These are phyloP conservation scores for roundworm (Caenorhabditis elegans) DNA, from an alignment of 1,140 invertebrate genomes.

Conservation along the genomic window WBcel235 BX284604.4:9156001-9156500, in stretches of 20 bases:
- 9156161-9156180: constrained; percentile 38
- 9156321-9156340: neutral
- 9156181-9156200: constrained; percentile 34
- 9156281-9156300: neutral
- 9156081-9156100: constrained; percentile 35
- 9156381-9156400: constrained; percentile 32
- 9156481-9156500: constrained; percentile 20
- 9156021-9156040: constrained; percentile 5
- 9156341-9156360: constrained; percentile 44
- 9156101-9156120: constrained; percentile 5
- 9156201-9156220: constrained; percentile 14
- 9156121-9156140: constrained; percentile 42
- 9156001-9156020: neutral
- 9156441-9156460: constrained; percentile 37
- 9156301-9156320: neutral
- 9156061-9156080: constrained; percentile 11
- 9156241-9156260: neutral
- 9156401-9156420: constrained; percentile 16
- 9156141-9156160: constrained; percentile 43
- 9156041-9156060: constrained; percentile 35
- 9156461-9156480: constrained; percentile 39
- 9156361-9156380: constrained; percentile 60
- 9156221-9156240: neutral
- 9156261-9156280: neutral
- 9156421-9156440: constrained; percentile 17